Percentiles rank a stretch among this genome's conserved stretches.
These are phyloP conservation scores for Phylloscopus whistleri DNA, from an alignment of 2,113 vertebrate genomes.

Conservation along the genomic window DNA sequence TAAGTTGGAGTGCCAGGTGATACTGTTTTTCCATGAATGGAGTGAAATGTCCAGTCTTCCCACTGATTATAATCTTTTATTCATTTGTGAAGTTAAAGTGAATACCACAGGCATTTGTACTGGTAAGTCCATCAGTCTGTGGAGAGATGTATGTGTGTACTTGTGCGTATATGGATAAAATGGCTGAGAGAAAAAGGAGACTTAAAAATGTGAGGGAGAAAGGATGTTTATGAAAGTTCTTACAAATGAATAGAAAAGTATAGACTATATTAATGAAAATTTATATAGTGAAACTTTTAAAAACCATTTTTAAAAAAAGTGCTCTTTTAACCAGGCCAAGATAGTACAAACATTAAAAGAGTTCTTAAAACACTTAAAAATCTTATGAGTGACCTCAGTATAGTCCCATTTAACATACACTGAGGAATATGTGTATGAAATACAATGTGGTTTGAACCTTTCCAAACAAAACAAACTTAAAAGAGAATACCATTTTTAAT, in stretches of 20 bases:
- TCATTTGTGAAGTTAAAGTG: conserved; percentile 34
- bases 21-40: conserved; percentile 46
- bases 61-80: conserved; percentile 39
- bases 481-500: conserved; percentile 68
- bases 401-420: conserved; percentile 68
- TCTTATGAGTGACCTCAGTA: conserved; percentile 70
- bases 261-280: conserved; percentile 31
- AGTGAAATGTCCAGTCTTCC: conserved; percentile 41
- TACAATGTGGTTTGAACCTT: conserved; percentile 69
- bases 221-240: conserved; percentile 22
- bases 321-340: conserved; percentile 65
- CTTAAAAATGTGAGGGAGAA: not conserved
- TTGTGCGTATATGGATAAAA: not conserved
- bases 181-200: not conserved
- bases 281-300: conserved; percentile 29
- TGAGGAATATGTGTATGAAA: conserved; percentile 66
- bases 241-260: not conserved
- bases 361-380: conserved; percentile 70
- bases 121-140: conserved; percentile 48
- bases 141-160: not conserved
- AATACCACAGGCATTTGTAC: not conserved
- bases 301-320: conserved; percentile 41
- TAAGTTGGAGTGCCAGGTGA: conserved; percentile 27
- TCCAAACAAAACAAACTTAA: conserved; percentile 73
- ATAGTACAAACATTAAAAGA: conserved; percentile 70